Percentiles rank a stretch among this genome's conserved stretches.
Evolutionary conservation across 2,797 vertebrate species (phyloP).

Genomic region (Darevskia mixta): DNA sequence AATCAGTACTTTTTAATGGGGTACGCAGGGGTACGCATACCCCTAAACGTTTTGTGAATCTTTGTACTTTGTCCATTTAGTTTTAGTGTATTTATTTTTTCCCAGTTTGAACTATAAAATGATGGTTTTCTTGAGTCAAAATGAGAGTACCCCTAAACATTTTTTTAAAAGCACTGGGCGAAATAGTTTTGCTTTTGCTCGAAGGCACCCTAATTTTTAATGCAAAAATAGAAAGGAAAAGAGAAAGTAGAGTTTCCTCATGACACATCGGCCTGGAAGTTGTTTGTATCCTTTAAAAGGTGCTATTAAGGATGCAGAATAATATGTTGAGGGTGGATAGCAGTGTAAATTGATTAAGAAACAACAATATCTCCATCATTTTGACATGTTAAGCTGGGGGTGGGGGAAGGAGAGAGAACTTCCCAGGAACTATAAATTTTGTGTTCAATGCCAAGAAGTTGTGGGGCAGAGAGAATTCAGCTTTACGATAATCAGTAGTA

Average conservation of each 20-base stretch:
- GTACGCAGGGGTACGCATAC: no score
- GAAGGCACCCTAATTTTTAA: background rate
- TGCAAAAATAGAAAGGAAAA: no score
- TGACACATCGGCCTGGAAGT: background rate
- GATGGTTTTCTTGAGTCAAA: no score
- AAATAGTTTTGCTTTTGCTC: background rate
- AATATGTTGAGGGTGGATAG: background rate
- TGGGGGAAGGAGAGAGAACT: background rate
- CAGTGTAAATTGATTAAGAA: background rate
- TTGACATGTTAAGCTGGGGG: background rate
- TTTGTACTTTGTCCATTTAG: no score
- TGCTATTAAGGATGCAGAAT: background rate
- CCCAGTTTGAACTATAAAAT: no score
- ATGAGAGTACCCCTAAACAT: no score
- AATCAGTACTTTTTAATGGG: no score
- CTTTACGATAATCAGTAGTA: background rate
- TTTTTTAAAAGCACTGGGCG: no score
- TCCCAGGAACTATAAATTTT: background rate
- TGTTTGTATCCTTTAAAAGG: background rate
- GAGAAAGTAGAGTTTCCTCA: background rate
- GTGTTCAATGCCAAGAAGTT: background rate
- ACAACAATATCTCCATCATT: background rate
- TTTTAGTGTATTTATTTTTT: no score
- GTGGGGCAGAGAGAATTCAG: background rate
- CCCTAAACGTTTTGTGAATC: no score